These are phyloP conservation scores for Chymomyza caudatula DNA, from an alignment of 2,888 invertebrate genomes.

Conservation along the genomic window DNA sequence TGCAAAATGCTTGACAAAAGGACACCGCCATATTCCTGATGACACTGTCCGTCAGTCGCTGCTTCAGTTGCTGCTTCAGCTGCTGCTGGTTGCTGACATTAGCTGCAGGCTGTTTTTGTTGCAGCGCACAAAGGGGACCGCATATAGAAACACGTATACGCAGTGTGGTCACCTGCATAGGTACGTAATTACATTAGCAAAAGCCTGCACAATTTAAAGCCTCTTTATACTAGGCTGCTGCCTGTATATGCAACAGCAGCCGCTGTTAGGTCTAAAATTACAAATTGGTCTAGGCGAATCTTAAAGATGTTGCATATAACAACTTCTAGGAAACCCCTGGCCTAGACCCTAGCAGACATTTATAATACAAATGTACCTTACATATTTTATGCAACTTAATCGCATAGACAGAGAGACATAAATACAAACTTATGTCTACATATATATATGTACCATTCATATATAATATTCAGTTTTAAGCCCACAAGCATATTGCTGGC, in stretches of 20 bases:
- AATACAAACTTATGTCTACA: neutral
- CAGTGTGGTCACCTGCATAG: neutral
- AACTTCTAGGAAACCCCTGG: neutral
- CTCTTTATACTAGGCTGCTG: neutral
- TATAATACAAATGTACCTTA: neutral
- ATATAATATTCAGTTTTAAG: neutral
- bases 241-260: neutral
- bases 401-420: neutral
- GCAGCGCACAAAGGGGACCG: slow-evolving; percentile 22
- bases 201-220: neutral
- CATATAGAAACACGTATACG: neutral
- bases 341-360: neutral
- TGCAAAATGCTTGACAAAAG: neutral
- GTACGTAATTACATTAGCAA: neutral
- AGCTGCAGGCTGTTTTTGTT: slow-evolving; percentile 22
- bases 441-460: neutral
- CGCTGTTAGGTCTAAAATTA: neutral
- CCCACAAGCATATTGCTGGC: neutral
- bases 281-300: neutral
- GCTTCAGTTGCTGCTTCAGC: neutral
- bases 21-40: neutral
- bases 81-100: neutral
- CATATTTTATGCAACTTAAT: neutral
- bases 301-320: neutral
- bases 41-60: neutral